These are phyloP conservation scores for Henicopernis longicauda DNA, from an alignment of 2,113 vertebrate genomes.

Conservation along the genomic window DNA sequence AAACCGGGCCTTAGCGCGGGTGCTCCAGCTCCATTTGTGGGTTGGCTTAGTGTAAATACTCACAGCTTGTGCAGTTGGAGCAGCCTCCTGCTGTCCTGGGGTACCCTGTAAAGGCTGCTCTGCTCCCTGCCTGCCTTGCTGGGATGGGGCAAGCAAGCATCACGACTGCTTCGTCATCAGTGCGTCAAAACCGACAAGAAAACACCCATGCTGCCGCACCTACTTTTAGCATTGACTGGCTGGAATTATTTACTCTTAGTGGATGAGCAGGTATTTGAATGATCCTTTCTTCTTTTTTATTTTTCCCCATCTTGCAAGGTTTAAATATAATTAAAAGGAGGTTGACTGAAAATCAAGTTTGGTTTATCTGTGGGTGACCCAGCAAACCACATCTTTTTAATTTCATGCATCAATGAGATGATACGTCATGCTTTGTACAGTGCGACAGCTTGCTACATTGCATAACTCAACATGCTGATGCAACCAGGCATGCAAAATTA, in stretches of 20 bases:
- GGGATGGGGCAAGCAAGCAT: not conserved
- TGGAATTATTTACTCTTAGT: not conserved
- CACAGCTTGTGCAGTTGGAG: rapidly evolving
- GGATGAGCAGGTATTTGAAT: not conserved
- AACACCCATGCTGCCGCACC: not conserved
- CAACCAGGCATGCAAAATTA: conserved; percentile 66
- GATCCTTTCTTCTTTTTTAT: not conserved
- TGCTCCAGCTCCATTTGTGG: not conserved
- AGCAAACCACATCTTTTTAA: conserved; percentile 79
- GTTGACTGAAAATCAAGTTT: conserved; percentile 66
- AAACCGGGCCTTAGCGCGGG: too few relatives aligned
- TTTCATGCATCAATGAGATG: conserved; percentile 73
- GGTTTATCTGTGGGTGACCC: conserved; percentile 74
- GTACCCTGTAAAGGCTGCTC: not conserved
- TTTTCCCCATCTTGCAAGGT: not conserved
- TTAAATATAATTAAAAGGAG: conserved; percentile 67
- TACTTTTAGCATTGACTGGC: not conserved
- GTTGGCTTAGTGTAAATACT: not conserved
- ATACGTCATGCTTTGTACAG: conserved; percentile 69
- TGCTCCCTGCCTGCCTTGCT: not conserved
- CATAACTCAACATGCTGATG: conserved; percentile 67
- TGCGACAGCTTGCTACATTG: conserved; percentile 73
- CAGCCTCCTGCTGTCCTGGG: not conserved
- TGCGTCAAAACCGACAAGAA: not conserved
- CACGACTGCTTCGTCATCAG: not conserved